Evolutionary conservation across 1,140 invertebrate genomes (phyloP).

Genomic region (Ylistrum balloti): DNA sequence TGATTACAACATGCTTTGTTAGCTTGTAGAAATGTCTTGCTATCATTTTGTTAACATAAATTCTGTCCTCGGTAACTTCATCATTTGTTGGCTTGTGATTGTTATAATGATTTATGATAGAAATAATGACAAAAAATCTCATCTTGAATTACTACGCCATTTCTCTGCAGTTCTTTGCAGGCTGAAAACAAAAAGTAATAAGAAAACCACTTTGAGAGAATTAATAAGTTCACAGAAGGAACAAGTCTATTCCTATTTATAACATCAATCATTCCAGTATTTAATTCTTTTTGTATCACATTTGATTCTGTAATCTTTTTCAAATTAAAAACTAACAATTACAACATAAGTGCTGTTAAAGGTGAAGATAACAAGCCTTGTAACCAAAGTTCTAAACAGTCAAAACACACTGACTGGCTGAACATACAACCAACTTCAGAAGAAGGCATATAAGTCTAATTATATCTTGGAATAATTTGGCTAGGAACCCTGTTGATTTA

Average conservation of each 20-base stretch:
- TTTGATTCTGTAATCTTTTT: background rate
- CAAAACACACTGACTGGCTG: background rate
- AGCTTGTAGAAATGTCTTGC: too few species aligned
- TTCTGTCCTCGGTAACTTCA: too few species aligned
- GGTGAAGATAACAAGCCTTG: background rate
- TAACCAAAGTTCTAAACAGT: background rate
- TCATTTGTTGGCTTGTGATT: too few species aligned
- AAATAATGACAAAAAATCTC: too few species aligned
- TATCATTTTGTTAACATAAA: too few species aligned
- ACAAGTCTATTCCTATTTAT: background rate
- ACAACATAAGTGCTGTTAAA: too few species aligned
- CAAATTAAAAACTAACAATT: background rate
- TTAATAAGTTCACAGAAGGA: background rate
- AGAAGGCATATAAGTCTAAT: background rate
- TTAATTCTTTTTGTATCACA: background rate
- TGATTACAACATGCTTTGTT: too few species aligned
- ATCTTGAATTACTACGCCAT: too few species aligned
- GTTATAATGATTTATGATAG: too few species aligned
- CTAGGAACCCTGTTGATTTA: background rate
- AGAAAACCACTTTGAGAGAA: too few species aligned
- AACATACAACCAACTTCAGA: background rate
- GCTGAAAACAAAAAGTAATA: too few species aligned
- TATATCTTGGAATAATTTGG: background rate
- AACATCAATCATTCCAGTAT: background rate
- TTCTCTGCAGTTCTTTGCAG: too few species aligned